These are phyloP conservation scores for Eristalinus sepulchralis DNA, from an alignment of 2,888 invertebrate species.

Conservation along the genomic window DNA sequence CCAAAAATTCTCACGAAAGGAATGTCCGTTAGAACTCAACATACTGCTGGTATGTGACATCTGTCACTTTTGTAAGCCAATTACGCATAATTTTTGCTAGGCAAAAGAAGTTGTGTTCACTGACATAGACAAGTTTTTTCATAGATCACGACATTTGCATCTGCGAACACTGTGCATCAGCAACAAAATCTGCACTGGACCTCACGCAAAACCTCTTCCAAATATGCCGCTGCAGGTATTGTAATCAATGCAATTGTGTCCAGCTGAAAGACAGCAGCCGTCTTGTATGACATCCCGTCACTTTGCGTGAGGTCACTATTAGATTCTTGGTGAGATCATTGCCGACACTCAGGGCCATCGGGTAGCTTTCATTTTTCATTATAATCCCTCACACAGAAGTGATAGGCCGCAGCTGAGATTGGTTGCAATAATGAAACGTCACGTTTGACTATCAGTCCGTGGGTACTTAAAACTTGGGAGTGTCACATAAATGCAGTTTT, in stretches of 20 bases:
- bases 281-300: not conserved
- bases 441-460: not conserved
- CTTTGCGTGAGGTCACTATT: not conserved
- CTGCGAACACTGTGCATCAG: not conserved
- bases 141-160: not conserved
- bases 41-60: not conserved
- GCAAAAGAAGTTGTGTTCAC: not conserved
- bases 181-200: not conserved
- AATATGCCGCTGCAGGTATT: not conserved
- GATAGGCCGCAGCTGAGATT: not conserved
- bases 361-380: not conserved
- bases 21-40: too few relatives aligned
- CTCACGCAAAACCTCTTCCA: not conserved
- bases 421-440: not conserved
- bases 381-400: not conserved
- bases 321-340: not conserved
- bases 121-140: not conserved
- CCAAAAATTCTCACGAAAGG: too few relatives aligned
- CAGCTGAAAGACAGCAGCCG: not conserved
- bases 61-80: not conserved
- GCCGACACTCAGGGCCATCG: not conserved
- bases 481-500: not conserved
- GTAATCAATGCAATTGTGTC: not conserved
- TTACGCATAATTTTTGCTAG: not conserved
- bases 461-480: not conserved